phyloP scores from a whole-genome alignment of 2,797 vertebrate species.

The Cercopithecus hamlyni region DNA sequence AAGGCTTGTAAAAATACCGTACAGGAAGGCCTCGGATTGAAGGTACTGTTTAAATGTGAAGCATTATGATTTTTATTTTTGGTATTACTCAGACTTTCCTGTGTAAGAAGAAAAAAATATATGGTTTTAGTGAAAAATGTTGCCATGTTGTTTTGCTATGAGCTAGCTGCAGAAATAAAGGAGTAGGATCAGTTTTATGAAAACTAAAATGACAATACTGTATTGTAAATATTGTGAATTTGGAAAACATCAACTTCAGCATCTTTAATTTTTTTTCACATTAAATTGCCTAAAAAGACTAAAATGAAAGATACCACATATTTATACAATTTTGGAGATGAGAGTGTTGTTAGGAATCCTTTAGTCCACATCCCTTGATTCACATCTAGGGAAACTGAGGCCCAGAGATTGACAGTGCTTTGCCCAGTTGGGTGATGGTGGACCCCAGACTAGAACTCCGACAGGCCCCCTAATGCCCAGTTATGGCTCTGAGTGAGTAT shows the following conservation, averaged over 20 bases:
- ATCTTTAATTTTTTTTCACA: background rate
- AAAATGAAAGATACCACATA: background rate
- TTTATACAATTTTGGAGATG: background rate
- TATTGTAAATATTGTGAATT: background rate
- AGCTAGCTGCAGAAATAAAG: slow-evolving; percentile 40
- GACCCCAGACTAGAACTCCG: background rate
- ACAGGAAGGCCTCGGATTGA: slow-evolving; percentile 56
- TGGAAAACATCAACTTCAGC: slow-evolving; percentile 8
- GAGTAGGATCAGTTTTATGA: background rate
- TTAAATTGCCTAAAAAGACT: slow-evolving; percentile 2
- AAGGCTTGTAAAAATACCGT: slow-evolving; percentile 53
- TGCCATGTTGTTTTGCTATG: slow-evolving; percentile 25
- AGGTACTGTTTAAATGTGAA: slow-evolving; percentile 52
- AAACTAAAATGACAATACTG: slow-evolving; percentile 31
- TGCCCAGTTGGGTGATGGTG: background rate
- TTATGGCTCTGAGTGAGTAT: background rate
- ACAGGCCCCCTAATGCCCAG: background rate
- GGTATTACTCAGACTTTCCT: slow-evolving; percentile 52
- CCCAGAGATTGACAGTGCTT: background rate
- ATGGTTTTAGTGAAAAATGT: slow-evolving; percentile 39
- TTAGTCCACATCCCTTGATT: background rate
- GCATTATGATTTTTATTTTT: slow-evolving; percentile 62
- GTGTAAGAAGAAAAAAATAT: slow-evolving; percentile 27
- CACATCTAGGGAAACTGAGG: background rate
- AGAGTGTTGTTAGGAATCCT: background rate